Evolutionary conservation across 2,113 vertebrate genomes (phyloP).

Genomic region (Actinemys pallida): DNA sequence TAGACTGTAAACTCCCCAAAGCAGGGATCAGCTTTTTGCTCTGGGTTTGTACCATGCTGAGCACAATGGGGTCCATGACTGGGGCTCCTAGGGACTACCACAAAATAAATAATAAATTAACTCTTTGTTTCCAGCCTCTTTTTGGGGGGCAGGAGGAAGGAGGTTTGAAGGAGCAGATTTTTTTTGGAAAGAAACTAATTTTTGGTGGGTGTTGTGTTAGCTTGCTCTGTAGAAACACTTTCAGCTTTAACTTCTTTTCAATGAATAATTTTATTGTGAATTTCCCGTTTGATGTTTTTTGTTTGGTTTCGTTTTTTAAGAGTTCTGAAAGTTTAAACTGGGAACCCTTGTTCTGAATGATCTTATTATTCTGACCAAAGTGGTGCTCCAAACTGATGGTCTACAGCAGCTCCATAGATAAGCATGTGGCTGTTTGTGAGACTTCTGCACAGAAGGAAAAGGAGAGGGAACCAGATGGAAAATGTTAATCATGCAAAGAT

Average conservation of each 20-base stretch:
- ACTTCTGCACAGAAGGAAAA: background rate
- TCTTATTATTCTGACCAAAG: background rate
- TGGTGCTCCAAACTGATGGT: background rate
- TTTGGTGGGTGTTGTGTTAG: background rate
- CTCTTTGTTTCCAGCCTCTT: background rate
- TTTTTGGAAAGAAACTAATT: background rate
- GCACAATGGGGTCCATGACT: background rate
- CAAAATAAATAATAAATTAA: background rate
- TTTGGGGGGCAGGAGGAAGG: background rate
- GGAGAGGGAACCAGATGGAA: background rate
- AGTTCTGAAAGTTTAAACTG: background rate
- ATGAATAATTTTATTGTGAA: background rate
- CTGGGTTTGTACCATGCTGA: background rate
- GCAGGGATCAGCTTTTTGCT: background rate
- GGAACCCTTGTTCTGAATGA: background rate
- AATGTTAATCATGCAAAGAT: background rate
- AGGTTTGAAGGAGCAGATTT: background rate
- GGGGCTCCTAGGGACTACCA: background rate
- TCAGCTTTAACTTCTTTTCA: background rate
- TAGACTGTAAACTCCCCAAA: background rate
- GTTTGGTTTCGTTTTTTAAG: background rate
- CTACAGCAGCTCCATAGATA: background rate
- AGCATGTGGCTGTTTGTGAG: background rate
- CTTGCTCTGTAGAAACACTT: background rate
- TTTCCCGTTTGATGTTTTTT: background rate